Conservation (phyloP, 2,888 invertebrate genomes). For the Lepidocyrtoides sp. region DNA sequence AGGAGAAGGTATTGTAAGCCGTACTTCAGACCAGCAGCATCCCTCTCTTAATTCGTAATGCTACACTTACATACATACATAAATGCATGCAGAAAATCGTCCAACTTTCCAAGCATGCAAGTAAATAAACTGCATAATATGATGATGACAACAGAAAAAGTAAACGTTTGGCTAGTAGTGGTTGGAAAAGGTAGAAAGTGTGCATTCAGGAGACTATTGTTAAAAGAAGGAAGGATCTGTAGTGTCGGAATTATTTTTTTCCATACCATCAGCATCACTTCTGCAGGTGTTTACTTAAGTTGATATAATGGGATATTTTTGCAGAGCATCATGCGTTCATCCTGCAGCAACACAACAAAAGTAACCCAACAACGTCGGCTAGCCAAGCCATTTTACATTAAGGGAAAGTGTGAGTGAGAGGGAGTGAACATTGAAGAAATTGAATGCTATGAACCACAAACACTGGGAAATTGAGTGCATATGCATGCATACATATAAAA, state of each 20-base stretch:
- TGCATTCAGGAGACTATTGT: no score
- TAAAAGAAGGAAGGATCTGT: neutral
- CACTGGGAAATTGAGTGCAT: constrained; percentile 45
- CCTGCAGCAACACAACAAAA: no score
- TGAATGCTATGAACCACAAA: constrained; percentile 72
- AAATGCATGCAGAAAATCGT: neutral
- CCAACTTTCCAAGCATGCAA: neutral
- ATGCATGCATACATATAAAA: neutral
- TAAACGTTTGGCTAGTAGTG: neutral
- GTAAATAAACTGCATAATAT: neutral
- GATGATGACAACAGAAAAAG: neutral
- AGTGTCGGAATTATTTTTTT: constrained; percentile 24
- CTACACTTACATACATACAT: neutral
- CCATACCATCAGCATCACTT: neutral
- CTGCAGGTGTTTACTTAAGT: neutral
- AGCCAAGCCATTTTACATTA: constrained; percentile 51
- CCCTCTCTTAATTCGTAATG: neutral
- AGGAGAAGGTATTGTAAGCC: no score
- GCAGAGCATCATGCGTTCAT: constrained; percentile 5
- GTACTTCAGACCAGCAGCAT: no score
- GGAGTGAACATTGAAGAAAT: constrained; percentile 47
- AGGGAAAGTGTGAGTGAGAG: neutral
- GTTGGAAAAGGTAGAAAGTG: neutral
- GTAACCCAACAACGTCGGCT: neutral
- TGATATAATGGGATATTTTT: neutral